phyloP scores from a whole-genome alignment of 2,888 invertebrate genomes.

The Polydrusus tereticollis region DNA sequence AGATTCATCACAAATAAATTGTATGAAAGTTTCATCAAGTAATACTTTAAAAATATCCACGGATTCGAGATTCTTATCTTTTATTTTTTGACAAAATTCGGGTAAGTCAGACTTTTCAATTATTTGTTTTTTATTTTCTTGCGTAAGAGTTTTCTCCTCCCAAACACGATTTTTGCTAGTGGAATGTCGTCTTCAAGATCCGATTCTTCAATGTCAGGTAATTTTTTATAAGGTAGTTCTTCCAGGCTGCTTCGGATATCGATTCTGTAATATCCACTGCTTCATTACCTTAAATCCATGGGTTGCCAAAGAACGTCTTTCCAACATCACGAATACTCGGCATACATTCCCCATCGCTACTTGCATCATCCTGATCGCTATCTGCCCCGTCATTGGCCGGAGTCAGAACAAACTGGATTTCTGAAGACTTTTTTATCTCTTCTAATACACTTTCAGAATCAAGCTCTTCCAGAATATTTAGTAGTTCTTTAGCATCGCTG shows the following conservation, averaged over 20 bases:
- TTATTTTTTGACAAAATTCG: background rate
- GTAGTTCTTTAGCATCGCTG: conserved; percentile 1
- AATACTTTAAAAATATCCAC: background rate
- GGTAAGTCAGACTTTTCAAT: background rate
- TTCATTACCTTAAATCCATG: background rate
- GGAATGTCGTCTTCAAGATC: background rate
- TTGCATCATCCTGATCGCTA: too few species aligned
- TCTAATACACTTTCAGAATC: too few species aligned
- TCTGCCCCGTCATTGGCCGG: too few species aligned
- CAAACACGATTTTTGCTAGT: background rate
- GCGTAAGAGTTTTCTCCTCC: background rate
- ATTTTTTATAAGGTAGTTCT: background rate
- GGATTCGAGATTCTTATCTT: background rate
- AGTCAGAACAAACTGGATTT: too few species aligned
- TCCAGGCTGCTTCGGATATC: background rate
- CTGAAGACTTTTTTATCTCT: too few species aligned
- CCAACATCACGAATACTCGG: background rate
- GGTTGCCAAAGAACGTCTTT: background rate
- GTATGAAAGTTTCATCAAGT: background rate
- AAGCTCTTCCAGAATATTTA: background rate
- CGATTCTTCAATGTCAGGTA: background rate
- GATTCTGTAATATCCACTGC: background rate
- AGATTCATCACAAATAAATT: background rate
- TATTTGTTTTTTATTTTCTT: background rate
- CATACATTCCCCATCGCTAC: too few species aligned